phyloP scores from a whole-genome alignment of 1,140 invertebrate genomes.

The Rhizoglyphus robini region DNA sequence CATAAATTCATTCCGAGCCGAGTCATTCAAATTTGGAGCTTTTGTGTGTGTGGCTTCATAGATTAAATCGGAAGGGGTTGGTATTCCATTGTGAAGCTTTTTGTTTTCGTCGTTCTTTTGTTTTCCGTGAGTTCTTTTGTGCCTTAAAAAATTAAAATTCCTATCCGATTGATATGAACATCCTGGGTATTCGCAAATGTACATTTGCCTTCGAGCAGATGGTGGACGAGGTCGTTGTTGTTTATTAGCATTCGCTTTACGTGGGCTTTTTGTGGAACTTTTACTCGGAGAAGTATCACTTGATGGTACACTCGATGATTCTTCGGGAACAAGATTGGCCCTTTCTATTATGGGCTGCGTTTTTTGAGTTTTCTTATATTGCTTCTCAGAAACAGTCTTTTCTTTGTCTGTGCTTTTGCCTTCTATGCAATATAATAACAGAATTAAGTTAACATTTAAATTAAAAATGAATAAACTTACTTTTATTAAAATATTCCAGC shows the following conservation, averaged over 20 bases:
- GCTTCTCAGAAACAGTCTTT: neutral
- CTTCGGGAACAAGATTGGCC: no score
- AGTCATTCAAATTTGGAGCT: neutral
- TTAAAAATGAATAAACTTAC: neutral
- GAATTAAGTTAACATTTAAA: neutral
- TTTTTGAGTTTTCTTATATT: conserved; percentile 9
- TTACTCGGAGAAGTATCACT: neutral
- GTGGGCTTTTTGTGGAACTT: neutral
- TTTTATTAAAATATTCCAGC: neutral
- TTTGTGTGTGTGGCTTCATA: neutral
- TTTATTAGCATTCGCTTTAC: neutral
- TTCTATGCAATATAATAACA: neutral
- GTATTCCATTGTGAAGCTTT: neutral
- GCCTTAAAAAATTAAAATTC: conserved; percentile 18
- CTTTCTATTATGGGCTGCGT: no score
- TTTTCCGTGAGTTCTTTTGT: conserved; percentile 16
- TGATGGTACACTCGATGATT: neutral
- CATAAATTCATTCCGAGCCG: neutral
- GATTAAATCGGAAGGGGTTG: neutral
- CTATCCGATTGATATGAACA: conserved; percentile 19
- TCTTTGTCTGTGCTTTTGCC: neutral
- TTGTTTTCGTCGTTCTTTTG: neutral
- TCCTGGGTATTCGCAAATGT: conserved; percentile 9
- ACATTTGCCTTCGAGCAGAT: conserved; percentile 5
- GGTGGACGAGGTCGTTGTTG: neutral